Evolutionary conservation across 2,797 vertebrate genomes (phyloP), one percentile per base, ranked within the genome.

Genomic region (Danio tinwini): DNA sequence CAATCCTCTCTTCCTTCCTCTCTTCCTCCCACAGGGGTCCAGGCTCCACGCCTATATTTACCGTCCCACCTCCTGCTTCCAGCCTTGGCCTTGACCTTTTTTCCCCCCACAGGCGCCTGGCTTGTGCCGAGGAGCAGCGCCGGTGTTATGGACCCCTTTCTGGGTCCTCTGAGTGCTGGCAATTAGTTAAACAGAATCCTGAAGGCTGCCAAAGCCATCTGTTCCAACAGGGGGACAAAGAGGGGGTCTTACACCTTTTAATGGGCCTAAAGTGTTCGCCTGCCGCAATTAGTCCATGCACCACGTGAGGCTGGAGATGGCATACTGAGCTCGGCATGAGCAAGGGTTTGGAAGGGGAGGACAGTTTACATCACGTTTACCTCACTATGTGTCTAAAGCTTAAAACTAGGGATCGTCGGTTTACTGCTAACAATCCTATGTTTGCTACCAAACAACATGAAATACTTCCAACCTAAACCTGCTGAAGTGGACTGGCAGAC

Each of bases 121-220:
- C 79, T 80, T 83, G 74, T 77, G 50, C 42, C 59, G 85, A 75
- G 83, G 78, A 76, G 75, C 56, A 70, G 74, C 68, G 70, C 81
- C 74, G 76, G 80, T 78, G 82, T 82, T 64, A 12, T 56, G 70
- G 81, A 69, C 85, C 87, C 88, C 79, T 76, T 78, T 83, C 78
- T 84, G 82, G 70, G 78, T 55, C 59, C 76, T 78, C 55, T 9
- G 68, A 78, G 76, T 74, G 45, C 61, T 87, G 87, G 86, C 91
- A 91, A 93, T 93, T 89, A 92, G 77, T 88, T 89, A 91, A 91
- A 89, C 84, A 87, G 85, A 85, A 90, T 88, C 88, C 82, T 90
- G 86, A 89, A 90, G 81, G 80, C 81, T 84, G 85, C 83, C 84
- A 50, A 65, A 21, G 61, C 90, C 93, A 93, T 94, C 92, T 94